Evolutionary conservation across 2,113 vertebrate species (phyloP), one percentile per base, ranked within the genome.

Genomic region (Myxocyprinus asiaticus): DNA sequence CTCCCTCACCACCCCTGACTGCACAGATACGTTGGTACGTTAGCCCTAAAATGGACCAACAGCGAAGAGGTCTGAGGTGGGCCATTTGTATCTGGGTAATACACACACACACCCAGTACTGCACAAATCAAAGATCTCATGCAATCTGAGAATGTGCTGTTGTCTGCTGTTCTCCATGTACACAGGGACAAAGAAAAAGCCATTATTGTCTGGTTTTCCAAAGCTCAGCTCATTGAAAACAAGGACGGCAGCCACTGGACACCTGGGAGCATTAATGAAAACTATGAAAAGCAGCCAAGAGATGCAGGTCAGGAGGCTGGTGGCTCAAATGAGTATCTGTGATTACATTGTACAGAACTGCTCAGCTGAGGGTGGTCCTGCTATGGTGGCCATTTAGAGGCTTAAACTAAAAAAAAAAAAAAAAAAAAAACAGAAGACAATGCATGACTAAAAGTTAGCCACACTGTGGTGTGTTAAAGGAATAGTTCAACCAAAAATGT

Each of bases 301-400:
- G 48, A 56, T 70, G 22, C 50, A 65, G 48, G 51, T 56, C 15
- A 72, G 51, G 51, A 80, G 68, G 62, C 69, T 73, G 78, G 59
- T 56, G 43, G 15, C 62, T 80, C 68, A 47, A 71, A 72, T 65
- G 67, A 79, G 62, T 14, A 70, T 72, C 67, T 63, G 58, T 79
- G 68, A 70, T 79, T 79, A 63, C 48, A 56, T 55, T 70, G n/a
- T 64, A 71, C 42, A 53, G 50, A 15, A 61, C 43, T 48, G 56
- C 71, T 74, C 47, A 65, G 67, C 50, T 73, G 61, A 63, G 78
- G 78, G 78, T 72, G 69, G 78, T 80, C 78, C 65, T 73, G 69
- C 45, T 73, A 51, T 69, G 77, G 10, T n/a, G 68, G 55, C 4
- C 56, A 65, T 71, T 53, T 61, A 10, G 5, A 5, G 10, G 22